A percentile compares a stretch with the other conserved stretches of the same genome.
phyloP scores from a whole-genome alignment of 2,113 vertebrate genomes.

The Salvator merianae region DNA sequence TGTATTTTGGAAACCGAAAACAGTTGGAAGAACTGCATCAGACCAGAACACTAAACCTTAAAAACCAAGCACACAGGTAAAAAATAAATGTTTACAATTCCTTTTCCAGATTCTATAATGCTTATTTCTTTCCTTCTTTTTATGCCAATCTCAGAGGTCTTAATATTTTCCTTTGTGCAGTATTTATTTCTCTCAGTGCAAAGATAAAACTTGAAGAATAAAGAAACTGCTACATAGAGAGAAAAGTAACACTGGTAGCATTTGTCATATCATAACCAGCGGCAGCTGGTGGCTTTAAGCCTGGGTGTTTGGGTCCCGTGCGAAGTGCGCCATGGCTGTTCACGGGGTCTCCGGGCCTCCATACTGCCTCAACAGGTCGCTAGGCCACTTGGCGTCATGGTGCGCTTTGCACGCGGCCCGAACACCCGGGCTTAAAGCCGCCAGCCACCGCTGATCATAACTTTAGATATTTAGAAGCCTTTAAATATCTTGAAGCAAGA shows the following conservation, averaged over 20 bases:
- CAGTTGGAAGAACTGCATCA: slow-evolving; percentile 90
- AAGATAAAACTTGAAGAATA: background rate
- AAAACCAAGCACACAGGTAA: slow-evolving; percentile 94
- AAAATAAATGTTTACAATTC: background rate
- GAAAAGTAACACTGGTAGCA: background rate
- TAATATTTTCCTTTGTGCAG: background rate
- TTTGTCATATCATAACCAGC: background rate
- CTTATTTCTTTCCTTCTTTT: background rate
- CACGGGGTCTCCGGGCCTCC: no score
- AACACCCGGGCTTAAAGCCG: no score
- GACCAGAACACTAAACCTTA: slow-evolving; percentile 83
- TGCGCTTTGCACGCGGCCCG: no score
- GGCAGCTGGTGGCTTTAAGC: background rate
- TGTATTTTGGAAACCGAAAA: slow-evolving; percentile 97
- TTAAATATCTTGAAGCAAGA: background rate
- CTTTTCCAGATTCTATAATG: background rate
- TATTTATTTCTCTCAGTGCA: background rate
- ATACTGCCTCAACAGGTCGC: no score
- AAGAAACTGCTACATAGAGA: background rate
- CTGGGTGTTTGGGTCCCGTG: no score
- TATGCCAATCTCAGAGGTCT: background rate
- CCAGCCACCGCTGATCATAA: no score
- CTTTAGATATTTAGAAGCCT: background rate
- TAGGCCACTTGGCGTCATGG: no score
- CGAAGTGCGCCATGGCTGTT: no score